Evolutionary conservation across 2,888 invertebrate species (phyloP).

Genomic region (Drosophila leonis): DNA sequence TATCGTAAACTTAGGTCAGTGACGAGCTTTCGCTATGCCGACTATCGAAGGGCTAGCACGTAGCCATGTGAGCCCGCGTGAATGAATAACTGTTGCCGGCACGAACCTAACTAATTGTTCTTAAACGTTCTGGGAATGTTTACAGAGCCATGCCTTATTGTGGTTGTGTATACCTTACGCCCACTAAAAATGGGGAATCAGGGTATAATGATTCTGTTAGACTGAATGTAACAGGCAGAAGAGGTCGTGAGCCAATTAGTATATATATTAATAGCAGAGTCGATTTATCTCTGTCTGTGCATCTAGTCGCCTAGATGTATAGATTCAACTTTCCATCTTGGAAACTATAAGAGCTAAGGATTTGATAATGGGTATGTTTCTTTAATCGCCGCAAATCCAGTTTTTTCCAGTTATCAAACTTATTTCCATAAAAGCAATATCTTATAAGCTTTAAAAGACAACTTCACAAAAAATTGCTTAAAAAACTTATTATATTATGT

Average conservation of each 20-base stretch:
- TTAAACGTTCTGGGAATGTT: slow-evolving; percentile 54
- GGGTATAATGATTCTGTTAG: not conserved
- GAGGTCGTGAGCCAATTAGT: not conserved
- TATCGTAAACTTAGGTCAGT: slow-evolving; percentile 23
- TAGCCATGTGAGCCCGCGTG: slow-evolving; percentile 6
- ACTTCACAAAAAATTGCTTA: too few species aligned
- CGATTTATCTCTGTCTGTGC: not conserved
- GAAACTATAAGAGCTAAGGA: too few species aligned
- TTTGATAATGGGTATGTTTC: too few species aligned
- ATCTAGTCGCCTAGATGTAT: not conserved
- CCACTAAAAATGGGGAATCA: too few species aligned
- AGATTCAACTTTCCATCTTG: not conserved
- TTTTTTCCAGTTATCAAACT: too few species aligned
- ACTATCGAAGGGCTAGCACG: slow-evolving; percentile 24
- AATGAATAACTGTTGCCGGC: slow-evolving; percentile 4
- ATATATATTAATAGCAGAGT: not conserved
- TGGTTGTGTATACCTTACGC: not conserved
- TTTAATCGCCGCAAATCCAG: too few species aligned
- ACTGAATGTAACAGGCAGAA: not conserved
- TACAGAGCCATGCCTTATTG: slow-evolving; percentile 41
- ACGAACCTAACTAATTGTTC: slow-evolving; percentile 32
- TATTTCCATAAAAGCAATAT: too few species aligned
- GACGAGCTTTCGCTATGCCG: not conserved
- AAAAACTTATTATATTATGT: too few species aligned
- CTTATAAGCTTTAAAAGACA: too few species aligned